Evolutionary conservation across 2,888 invertebrate species (phyloP), one percentile per base, ranked within the genome.

Genomic region (Drosophila subsilvestris): DNA sequence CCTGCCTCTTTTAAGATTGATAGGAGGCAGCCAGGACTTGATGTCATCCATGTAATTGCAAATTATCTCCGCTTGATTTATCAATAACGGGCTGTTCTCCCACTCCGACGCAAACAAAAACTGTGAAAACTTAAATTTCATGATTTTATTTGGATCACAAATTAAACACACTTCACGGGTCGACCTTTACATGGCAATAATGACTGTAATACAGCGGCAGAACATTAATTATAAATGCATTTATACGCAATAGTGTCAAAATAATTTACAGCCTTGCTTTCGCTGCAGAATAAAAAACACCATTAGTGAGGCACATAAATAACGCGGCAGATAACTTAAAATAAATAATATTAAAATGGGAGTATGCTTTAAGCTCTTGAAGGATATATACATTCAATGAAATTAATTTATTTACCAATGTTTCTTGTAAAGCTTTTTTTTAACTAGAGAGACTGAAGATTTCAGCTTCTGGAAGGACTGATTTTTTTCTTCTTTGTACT

Each of bases 221-320:
- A 27, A 8, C 8, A 8, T 27, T 27, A 27, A 27, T 27, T 27
- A 27, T 9, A 27, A 27, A 27, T 27, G 27, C 8, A 27, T 9
- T 27, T 9, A 27, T 1, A 8, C 27, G 1, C 37, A 49, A 67
- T 61, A 62, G 72, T 76, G 70, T 68, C 60, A 63, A 79, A 63
- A 71, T 60, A 79, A 27, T 27, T 27, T 27, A 27, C 9, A 27
- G 27, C 8, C 8, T 8, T 8, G 8, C 27, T 2, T 27, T 27
- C 1, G 8, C 8, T 9, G 27, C 27, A 8, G 8, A 8, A 60
- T 73, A 53, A 63, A 47, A 65, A 56, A 74, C 73, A 71, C 59
- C 74, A 82, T 82, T 82, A 73, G 74, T 76, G 82, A 74, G 68
- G 37, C 47, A 17, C 66, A 66, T 78, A 51, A 68, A 54, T 73